phyloP scores from a whole-genome alignment of 2,888 invertebrate genomes.

The Drosophila seclusa region DNA sequence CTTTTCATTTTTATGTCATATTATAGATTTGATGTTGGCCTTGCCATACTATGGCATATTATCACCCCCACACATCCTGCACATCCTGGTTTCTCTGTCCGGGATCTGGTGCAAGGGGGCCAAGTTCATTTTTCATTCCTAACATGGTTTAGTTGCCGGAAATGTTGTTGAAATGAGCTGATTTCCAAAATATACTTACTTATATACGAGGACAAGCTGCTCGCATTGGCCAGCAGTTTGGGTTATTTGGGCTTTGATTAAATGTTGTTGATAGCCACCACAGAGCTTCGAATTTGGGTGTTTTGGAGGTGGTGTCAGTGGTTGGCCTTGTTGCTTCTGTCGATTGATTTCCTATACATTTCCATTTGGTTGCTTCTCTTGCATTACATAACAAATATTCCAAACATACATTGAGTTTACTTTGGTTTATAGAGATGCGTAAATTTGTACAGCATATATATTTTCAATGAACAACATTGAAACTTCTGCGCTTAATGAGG shows the following conservation, averaged over 20 bases:
- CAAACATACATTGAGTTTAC: slow-evolving; percentile 19
- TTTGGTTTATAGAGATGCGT: slow-evolving; percentile 4
- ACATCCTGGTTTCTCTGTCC: slow-evolving; percentile 5
- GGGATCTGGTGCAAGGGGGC: slow-evolving; percentile 10
- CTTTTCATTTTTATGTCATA: slow-evolving; percentile 81
- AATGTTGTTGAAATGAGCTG: slow-evolving; percentile 81
- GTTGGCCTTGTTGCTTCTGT: slow-evolving; percentile 38
- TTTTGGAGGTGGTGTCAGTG: not conserved
- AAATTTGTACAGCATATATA: slow-evolving; percentile 4
- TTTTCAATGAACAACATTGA: slow-evolving; percentile 4
- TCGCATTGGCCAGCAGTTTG: slow-evolving; percentile 37
- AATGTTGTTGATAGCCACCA: slow-evolving; percentile 62
- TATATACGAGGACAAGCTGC: slow-evolving; percentile 21
- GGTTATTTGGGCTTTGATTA: slow-evolving; percentile 66
- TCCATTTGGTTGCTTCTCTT: slow-evolving; percentile 43
- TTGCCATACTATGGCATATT: slow-evolving; percentile 37
- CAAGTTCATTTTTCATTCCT: slow-evolving; percentile 80
- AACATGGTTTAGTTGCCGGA: slow-evolving; percentile 79
- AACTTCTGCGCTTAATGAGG: slow-evolving; percentile 40
- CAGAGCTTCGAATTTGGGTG: slow-evolving; percentile 5
- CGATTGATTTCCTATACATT: slow-evolving; percentile 54
- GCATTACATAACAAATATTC: slow-evolving; percentile 27
- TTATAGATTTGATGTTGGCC: slow-evolving; percentile 70
- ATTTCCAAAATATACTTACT: slow-evolving; percentile 62
- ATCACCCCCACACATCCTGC: slow-evolving; percentile 30